These are phyloP conservation scores for Corvus moneduloides DNA, from an alignment of 2,113 vertebrate species.

Conservation along the genomic window DNA sequence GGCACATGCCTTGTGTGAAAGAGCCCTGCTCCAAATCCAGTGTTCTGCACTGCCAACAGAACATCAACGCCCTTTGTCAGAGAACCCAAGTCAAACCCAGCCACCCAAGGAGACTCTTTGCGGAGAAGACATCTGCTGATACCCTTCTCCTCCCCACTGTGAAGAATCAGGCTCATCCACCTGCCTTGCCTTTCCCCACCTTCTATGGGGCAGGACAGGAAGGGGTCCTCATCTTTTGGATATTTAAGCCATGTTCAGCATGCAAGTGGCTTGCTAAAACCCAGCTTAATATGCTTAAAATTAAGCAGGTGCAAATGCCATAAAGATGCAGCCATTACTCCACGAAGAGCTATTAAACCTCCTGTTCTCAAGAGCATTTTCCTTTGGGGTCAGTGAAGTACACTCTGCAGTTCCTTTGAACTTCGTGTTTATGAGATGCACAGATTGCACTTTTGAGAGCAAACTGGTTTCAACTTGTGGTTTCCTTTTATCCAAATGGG, in stretches of 20 bases:
- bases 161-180: not conserved
- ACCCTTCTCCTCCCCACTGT: not conserved
- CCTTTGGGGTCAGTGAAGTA: not conserved
- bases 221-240: not conserved
- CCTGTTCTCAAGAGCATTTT: not conserved
- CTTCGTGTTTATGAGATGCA: not conserved
- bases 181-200: not conserved
- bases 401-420: not conserved
- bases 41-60: not conserved
- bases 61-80: not conserved
- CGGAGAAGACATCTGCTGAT: too few relatives aligned
- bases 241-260: not conserved
- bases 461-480: constrained; percentile 19
- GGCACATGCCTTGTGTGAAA: fast-evolving
- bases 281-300: not conserved
- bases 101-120: not conserved
- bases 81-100: not conserved
- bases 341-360: not conserved
- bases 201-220: fast-evolving
- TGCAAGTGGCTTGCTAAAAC: not conserved
- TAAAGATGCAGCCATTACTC: not conserved
- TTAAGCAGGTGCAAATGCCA: not conserved
- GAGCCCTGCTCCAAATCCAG: not conserved
- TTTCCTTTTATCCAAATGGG: constrained; percentile 17
- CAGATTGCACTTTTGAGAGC: not conserved